These are phyloP conservation scores for Mesitornis unicolor DNA, from an alignment of 2,113 vertebrate species.

Conservation along the genomic window DNA sequence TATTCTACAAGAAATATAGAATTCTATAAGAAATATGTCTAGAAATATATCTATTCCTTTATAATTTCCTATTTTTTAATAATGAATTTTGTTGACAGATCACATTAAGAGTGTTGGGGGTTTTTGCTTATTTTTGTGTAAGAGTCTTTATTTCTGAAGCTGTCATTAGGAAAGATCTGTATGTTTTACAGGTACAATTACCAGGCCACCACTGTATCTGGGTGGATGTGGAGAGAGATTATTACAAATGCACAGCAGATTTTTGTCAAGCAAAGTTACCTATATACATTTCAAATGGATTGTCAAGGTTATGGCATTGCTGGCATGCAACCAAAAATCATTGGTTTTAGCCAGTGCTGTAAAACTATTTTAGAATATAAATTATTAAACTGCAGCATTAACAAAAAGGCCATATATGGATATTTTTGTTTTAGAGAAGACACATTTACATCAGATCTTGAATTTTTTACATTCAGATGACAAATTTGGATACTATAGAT, in stretches of 20 bases:
- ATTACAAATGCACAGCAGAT: not conserved
- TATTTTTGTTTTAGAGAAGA: not conserved
- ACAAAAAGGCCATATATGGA: not conserved
- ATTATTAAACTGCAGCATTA: not conserved
- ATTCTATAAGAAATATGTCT: fast-evolving
- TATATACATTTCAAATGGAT: not conserved
- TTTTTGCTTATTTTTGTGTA: not conserved
- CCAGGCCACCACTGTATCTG: not conserved
- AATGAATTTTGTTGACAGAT: not conserved
- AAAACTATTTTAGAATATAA: not conserved
- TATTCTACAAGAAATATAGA: not conserved
- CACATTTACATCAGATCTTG: not conserved
- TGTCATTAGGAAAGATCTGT: not conserved
- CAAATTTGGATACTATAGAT: not conserved
- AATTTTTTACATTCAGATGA: not conserved
- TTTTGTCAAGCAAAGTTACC: not conserved
- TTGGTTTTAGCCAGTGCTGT: not conserved
- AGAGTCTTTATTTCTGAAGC: not conserved
- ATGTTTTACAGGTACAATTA: not conserved
- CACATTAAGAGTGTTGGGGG: not conserved
- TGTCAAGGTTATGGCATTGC: not conserved
- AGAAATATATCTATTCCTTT: not conserved
- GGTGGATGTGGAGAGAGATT: not conserved
- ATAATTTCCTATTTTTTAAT: not conserved
- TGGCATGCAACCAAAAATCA: not conserved